phyloP scores from a whole-genome alignment of 1,140 invertebrate genomes.

The Hesperophylax magnus region DNA sequence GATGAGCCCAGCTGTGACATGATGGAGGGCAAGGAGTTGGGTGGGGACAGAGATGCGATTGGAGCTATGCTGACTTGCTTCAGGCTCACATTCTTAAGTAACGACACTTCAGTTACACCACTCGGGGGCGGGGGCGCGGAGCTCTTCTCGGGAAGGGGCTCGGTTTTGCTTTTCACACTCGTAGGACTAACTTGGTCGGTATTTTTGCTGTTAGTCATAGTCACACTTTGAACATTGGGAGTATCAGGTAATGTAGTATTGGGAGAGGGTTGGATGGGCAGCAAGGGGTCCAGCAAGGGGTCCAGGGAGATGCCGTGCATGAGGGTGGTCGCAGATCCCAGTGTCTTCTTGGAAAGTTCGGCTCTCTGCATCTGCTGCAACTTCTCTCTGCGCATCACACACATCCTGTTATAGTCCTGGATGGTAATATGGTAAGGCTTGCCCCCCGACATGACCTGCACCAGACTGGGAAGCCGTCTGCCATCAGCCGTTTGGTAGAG shows the following conservation, averaged over 20 bases:
- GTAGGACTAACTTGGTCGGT: conserved; percentile 52
- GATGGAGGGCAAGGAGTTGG: conserved; percentile 36
- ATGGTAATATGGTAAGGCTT: conserved; percentile 79
- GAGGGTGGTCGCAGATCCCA: conserved; percentile 60
- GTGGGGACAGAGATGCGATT: conserved; percentile 58
- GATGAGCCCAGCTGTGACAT: conserved; percentile 59
- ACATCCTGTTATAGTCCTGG: conserved; percentile 80
- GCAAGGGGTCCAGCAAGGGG: conserved; percentile 56
- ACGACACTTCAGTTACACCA: conserved; percentile 61
- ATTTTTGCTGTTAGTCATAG: conserved; percentile 51
- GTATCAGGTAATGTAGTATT: conserved; percentile 4
- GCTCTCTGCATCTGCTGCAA: conserved; percentile 72
- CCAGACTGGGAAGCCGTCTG: conserved; percentile 69
- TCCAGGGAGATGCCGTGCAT: conserved; percentile 62
- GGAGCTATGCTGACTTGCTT: conserved; percentile 70
- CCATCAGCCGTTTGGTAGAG: conserved; percentile 72
- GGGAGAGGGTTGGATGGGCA: conserved; percentile 53
- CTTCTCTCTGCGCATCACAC: conserved; percentile 75
- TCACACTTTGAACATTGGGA: conserved; percentile 51
- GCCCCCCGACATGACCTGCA: conserved; percentile 76
- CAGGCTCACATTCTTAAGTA: conserved; percentile 67
- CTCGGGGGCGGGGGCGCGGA: conserved; percentile 30
- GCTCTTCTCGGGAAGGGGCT: background rate
- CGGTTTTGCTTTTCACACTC: conserved; percentile 7
- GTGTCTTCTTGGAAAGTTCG: conserved; percentile 60